These are phyloP conservation scores for Helarctos malayanus DNA, from an alignment of 2,797 vertebrate species.

Conservation along the genomic window DNA sequence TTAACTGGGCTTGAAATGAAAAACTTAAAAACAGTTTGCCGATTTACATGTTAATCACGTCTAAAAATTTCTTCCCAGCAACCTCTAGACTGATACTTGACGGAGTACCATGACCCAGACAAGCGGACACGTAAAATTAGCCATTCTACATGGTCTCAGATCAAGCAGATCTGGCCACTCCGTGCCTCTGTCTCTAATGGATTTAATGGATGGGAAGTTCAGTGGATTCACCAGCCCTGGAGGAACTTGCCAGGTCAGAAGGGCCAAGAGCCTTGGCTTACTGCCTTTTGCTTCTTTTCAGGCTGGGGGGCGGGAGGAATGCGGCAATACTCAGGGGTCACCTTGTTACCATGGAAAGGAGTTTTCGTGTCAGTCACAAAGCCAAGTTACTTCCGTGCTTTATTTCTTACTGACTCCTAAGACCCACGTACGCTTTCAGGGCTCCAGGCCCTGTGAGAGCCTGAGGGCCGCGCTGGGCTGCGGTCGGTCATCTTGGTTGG, in stretches of 20 bases:
- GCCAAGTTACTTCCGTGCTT: not conserved
- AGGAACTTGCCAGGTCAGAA: not conserved
- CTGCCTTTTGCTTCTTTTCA: not conserved
- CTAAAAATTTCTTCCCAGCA: not conserved
- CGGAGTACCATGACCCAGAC: not conserved
- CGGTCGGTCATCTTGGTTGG: not conserved
- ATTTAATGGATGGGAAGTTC: not conserved
- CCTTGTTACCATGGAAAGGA: not conserved
- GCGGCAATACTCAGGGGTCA: not conserved
- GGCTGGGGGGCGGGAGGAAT: not conserved
- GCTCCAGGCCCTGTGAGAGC: not conserved
- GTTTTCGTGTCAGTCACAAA: not conserved
- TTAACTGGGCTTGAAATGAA: not conserved
- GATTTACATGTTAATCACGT: not conserved
- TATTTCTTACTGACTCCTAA: not conserved
- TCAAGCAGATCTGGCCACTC: not conserved
- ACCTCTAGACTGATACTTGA: not conserved
- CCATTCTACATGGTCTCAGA: not conserved
- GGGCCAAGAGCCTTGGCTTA: not conserved
- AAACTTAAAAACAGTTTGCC: not conserved
- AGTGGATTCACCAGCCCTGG: not conserved
- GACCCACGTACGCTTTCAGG: not conserved
- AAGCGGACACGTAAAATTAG: not conserved
- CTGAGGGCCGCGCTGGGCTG: fast-evolving
- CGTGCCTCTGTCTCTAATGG: not conserved